Percentiles rank a stretch among this genome's conserved stretches.
Evolutionary conservation across 2,113 vertebrate genomes (phyloP).

Genomic region (Seriola aureovittata): DNA sequence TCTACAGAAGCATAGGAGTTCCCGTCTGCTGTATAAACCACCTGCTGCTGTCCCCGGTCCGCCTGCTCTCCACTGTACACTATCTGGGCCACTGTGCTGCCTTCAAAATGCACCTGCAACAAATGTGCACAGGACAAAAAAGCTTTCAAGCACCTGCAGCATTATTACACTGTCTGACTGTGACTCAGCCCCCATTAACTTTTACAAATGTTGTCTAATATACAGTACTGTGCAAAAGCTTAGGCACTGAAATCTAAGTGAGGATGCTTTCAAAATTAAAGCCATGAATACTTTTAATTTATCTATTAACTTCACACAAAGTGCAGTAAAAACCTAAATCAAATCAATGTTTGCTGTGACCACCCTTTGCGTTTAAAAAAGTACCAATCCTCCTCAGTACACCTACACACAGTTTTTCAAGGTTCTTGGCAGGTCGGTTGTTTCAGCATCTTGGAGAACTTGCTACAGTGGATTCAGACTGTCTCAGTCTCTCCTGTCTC

Average conservation of each 20-base stretch:
- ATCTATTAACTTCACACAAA: not conserved
- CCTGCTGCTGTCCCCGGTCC: conserved; percentile 90
- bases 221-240: not conserved
- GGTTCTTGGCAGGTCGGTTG: too few relatives aligned
- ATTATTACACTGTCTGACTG: not conserved
- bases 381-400: not conserved
- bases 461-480: not conserved
- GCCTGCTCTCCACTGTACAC: conserved; percentile 95
- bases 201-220: not conserved
- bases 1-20: conserved; percentile 97
- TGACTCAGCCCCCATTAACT: not conserved
- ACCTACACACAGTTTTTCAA: too few relatives aligned
- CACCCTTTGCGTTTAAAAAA: not conserved
- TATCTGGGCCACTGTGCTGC: conserved; percentile 93
- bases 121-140: conserved; percentile 7
- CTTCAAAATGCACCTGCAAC: conserved; percentile 95
- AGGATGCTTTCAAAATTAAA: not conserved
- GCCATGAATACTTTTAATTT: not conserved
- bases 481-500: not conserved
- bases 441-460: too few relatives aligned
- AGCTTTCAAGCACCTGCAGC: not conserved
- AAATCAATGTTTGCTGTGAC: too few relatives aligned
- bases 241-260: not conserved
- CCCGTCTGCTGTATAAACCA: conserved; percentile 94
- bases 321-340: not conserved